These are phyloP conservation scores for Sinhomidia bicolor DNA, from an alignment of 2,888 invertebrate genomes.

Conservation along the genomic window DNA sequence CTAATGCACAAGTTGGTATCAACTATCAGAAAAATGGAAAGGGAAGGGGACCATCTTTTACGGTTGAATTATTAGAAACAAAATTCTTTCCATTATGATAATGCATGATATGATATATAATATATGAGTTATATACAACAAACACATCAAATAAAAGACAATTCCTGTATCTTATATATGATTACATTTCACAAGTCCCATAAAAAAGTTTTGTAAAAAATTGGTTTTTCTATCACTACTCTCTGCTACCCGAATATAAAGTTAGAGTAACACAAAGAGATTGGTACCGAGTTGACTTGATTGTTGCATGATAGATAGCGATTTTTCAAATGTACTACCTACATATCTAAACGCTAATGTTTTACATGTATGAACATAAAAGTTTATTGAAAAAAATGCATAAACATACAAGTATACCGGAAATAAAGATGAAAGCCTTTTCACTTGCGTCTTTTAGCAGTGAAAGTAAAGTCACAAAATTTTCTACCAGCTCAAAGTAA, in stretches of 20 bases:
- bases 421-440: neutral
- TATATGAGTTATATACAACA: too few species aligned
- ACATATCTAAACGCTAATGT: neutral
- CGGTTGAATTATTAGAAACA: too few species aligned
- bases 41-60: too few species aligned
- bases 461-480: neutral
- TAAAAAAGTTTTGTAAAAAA: neutral
- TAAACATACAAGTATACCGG: neutral
- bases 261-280: neutral
- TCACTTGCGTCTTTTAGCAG: neutral
- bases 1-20: too few species aligned
- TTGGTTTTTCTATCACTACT: neutral
- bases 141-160: too few species aligned
- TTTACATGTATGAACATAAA: neutral
- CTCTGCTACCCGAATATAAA: too few species aligned
- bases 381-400: neutral
- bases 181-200: conserved; percentile 9
- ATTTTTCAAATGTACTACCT: conserved; percentile 31
- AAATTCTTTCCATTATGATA: too few species aligned
- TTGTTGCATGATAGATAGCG: conserved; percentile 31
- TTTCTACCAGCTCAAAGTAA: too few species aligned
- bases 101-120: too few species aligned
- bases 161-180: neutral
- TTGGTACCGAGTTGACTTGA: conserved; percentile 17
- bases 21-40: too few species aligned